Base-by-base conservation (phyloP, 2,888 invertebrate genomes). In the Sarcophaga caerulescens region DNA sequence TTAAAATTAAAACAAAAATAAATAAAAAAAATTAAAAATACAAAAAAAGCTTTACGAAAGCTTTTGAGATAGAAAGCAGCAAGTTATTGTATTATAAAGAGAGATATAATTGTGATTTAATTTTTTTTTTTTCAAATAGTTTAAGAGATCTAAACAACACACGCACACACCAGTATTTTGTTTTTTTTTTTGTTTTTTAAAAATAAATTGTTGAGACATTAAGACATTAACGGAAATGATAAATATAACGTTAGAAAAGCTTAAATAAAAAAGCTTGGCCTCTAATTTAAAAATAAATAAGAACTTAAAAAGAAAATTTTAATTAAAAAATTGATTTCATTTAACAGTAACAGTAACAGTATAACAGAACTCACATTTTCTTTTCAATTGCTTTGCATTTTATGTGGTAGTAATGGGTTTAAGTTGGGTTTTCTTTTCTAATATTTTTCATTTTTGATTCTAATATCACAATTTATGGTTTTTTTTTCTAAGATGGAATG, bases 401-500 rank as follows among this genome's bases (percentile, higher is more conserved):
- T 57, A 44, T 81, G 73, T 66, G 25, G 62, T 2, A 21, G 70
- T 68, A 70, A 35, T 35, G 47, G 52, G 14, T 65, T 85, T 45
- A 35, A 35, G 35, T 35, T 35, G 10, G 35, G 35, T 0, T 35
- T 35, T 35, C 35, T 35, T 35, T 35, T 35, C 35, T 35, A 35
- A 35, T 35, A 35, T 35, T 35, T 35, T 35, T 35, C 35, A 19
- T 68, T 81, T 71, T 87, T 87, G 77, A 75, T 85, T 81, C 79
- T 85, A 85, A 82, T 87, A 85, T 87, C 85, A 85, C 84, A 87
- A 85, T 82, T 85, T 87, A 79, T 23, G 85, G 73, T 82, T 77
- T 75, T 78, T 77, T 11, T 47, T 68, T 76, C 66, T 70, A 44
- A 35, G 35, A 35, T 35, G 35, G 35, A 35, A 35, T 35, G 35